These are phyloP conservation scores for Lasius fuliginosus DNA, from an alignment of 2,888 invertebrate species.

Conservation along the genomic window DNA sequence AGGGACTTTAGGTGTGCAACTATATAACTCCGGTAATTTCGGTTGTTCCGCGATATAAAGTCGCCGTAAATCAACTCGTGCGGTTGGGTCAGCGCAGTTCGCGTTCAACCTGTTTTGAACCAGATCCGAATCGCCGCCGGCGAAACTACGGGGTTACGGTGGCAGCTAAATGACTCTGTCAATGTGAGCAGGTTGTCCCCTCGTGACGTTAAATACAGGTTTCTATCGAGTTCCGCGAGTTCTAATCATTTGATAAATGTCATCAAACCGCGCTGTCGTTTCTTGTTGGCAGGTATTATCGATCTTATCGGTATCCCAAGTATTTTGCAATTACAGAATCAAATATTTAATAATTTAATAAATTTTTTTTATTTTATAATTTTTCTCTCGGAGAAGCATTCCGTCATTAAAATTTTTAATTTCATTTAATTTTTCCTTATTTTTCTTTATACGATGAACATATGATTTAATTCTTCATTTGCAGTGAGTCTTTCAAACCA, in stretches of 20 bases:
- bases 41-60: conserved; percentile 64
- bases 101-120: conserved; percentile 64
- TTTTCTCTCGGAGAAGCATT: not conserved
- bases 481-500: not conserved
- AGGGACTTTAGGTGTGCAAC: conserved; percentile 41
- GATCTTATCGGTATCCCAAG: conserved; percentile 15
- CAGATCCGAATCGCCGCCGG: conserved; percentile 64
- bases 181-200: conserved; percentile 37
- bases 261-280: conserved; percentile 1
- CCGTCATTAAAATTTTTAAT: conserved; percentile 24
- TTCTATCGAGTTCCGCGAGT: conserved; percentile 41
- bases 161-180: conserved; percentile 56
- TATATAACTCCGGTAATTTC: conserved; percentile 62
- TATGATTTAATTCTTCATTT: not conserved
- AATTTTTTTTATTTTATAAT: not conserved
- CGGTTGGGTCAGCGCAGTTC: conserved; percentile 38
- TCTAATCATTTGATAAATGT: conserved; percentile 32
- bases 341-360: not conserved
- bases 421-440: not conserved
- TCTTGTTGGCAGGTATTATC: conserved; percentile 10
- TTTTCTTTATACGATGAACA: not conserved
- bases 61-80: conserved; percentile 64
- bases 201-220: conserved; percentile 37
- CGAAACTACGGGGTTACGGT: conserved; percentile 37
- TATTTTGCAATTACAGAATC: not conserved